Evolutionary conservation across 1,140 invertebrate genomes (phyloP), one percentile per base, ranked within the genome.

Genomic region (Harpegnathos saltator): DNA sequence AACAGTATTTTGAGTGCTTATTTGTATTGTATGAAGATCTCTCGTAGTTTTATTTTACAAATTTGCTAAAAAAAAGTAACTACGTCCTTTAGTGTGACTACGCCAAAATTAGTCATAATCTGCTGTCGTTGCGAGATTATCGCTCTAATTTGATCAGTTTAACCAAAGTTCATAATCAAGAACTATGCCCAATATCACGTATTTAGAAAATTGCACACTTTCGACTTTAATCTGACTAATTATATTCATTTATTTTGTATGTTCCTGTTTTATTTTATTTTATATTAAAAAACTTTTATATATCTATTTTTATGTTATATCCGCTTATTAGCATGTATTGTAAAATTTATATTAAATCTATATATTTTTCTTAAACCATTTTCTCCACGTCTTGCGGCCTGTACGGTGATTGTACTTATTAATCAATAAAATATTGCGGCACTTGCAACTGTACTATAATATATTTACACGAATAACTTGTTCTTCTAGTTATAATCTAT

Each of bases 381-480:
- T 78, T 72, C 83, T 83, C 83, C 62, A 85, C 59, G 56, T 85
- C 68, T 75, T 78, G 71, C 61, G 15, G 62, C 69, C 63, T 86
- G 80, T 83, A 83, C 26, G 59, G 48, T 68, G 44, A 78, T 86
- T 85, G 65, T 82, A 78, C 85, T 44, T 59, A 56, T 87, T 83
- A 68, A 61, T 24, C 58, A 83, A 83, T 86, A 87, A 87, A 73
- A 44, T 44, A 44, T 44, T 62, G 48, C 59, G 62, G 44, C 68
- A 38, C 66, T 85, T 77, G 59, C 50, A 52, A 44, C 48, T 66
- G 82, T 38, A 44, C 38, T 44, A 44, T 44, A 9, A 44, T 44
- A 44, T 44, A 44, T 9, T 44, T 44, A 44, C 38, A 44, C 38
- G 38, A 44, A 44, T 9, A 44, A 44, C 38, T 44, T 44, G 11